A percentile compares a stretch with the other conserved stretches of the same genome.
These are phyloP conservation scores for Lepidocyrtinus sp. DNA, from an alignment of 2,888 invertebrate species.

Conservation along the genomic window DNA sequence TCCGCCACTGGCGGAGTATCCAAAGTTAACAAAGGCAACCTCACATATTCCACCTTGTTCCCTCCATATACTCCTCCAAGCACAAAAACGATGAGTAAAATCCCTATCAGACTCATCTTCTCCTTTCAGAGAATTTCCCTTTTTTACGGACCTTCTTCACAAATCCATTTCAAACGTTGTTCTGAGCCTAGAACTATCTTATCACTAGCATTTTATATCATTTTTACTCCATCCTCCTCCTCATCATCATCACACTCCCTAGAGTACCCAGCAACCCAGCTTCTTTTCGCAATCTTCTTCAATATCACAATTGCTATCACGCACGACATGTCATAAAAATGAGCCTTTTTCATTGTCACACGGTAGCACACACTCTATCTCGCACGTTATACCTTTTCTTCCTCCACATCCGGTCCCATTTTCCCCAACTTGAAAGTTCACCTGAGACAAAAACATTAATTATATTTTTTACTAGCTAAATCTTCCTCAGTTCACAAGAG, in stretches of 20 bases:
- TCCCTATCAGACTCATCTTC: too few relatives aligned
- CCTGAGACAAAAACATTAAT: too few relatives aligned
- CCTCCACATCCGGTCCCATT: not conserved
- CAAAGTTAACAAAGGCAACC: conserved; percentile 27
- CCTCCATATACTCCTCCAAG: not conserved
- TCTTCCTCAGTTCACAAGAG: too few relatives aligned
- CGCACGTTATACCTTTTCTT: not conserved
- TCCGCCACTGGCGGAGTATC: not conserved
- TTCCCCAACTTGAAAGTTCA: not conserved
- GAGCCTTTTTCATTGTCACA: not conserved
- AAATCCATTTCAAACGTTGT: not conserved
- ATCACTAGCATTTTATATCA: too few relatives aligned
- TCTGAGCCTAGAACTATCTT: too few relatives aligned
- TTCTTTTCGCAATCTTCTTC: not conserved
- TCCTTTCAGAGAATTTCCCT: not conserved
- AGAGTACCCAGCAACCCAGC: not conserved
- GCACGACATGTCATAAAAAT: not conserved
- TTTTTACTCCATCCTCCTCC: not conserved
- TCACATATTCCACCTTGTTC: conserved; percentile 23
- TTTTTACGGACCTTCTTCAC: not conserved
- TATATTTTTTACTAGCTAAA: too few relatives aligned
- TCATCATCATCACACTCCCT: not conserved
- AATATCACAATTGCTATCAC: not conserved
- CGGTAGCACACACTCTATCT: not conserved
- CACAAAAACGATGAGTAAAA: not conserved